These are phyloP conservation scores for Corella eumyota DNA, from an alignment of 23 tunicate genomes.

Conservation along the genomic window DNA sequence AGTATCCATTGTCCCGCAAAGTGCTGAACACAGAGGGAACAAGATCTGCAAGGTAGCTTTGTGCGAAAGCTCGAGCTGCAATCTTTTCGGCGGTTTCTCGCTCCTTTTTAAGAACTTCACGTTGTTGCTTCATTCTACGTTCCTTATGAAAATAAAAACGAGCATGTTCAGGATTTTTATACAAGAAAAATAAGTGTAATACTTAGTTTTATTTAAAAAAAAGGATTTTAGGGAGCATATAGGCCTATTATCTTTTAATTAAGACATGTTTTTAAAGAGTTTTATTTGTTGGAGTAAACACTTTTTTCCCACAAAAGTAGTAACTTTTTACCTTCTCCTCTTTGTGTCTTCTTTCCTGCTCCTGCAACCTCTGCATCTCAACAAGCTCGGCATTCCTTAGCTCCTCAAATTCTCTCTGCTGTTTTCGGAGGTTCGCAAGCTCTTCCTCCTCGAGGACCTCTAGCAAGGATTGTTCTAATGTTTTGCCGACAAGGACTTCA, in stretches of 20 bases:
- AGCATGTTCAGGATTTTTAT: no score
- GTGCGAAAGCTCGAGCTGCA: constrained; percentile 97
- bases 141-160: no score
- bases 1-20: constrained; percentile 74
- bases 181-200: no score
- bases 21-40: constrained; percentile 92
- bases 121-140: constrained; percentile 83
- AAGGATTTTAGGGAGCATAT: no score
- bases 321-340: constrained; percentile 83
- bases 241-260: no score
- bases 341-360: constrained; percentile 83
- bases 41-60: constrained; percentile 86
- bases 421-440: constrained; percentile 79
- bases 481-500: constrained; percentile 95
- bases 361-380: constrained; percentile 92
- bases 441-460: constrained; percentile 98
- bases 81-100: constrained; percentile 94
- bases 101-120: constrained; percentile 84
- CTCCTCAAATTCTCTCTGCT: constrained; percentile 90
- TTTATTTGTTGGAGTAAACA: no score
- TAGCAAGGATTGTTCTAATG: constrained; percentile 79
- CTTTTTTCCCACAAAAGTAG: no score
- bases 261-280: no score
- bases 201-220: no score
- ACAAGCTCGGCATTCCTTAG: constrained; percentile 86